Conservation (phyloP, 2,888 invertebrate species). For the Agrotis segetum region DNA sequence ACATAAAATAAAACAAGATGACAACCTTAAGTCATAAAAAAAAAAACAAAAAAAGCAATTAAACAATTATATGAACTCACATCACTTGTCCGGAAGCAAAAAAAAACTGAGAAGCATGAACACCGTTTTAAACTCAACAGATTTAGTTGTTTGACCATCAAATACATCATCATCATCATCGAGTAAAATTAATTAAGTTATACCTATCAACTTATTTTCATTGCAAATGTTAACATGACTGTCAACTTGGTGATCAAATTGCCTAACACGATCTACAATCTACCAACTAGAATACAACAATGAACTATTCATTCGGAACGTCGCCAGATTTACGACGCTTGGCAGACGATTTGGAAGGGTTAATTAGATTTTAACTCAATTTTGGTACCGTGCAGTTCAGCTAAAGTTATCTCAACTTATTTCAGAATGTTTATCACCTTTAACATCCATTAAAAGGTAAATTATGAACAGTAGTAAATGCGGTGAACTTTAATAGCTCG, state of each 20-base stretch:
- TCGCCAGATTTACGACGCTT: constrained; percentile 15
- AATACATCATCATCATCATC: not conserved
- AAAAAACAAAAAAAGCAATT: too few relatives aligned
- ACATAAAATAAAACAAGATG: too few relatives aligned
- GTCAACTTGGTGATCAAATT: constrained; percentile 4
- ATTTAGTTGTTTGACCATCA: not conserved
- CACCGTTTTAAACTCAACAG: too few relatives aligned
- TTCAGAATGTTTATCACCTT: constrained; percentile 11
- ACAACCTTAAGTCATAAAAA: too few relatives aligned
- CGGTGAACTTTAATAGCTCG: not conserved
- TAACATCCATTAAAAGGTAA: constrained; percentile 16
- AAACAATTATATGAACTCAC: too few relatives aligned
- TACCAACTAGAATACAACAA: constrained; percentile 3
- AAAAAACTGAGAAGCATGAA: too few relatives aligned
- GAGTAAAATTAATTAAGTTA: too few relatives aligned
- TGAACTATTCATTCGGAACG: constrained; percentile 6
- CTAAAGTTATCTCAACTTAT: constrained; percentile 25
- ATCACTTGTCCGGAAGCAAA: too few relatives aligned
- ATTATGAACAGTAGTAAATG: not conserved
- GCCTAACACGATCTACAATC: constrained; percentile 6
- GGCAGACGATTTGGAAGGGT: constrained; percentile 19
- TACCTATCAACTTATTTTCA: not conserved
- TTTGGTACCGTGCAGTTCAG: not conserved
- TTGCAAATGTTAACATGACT: too few relatives aligned
- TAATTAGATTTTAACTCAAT: constrained; percentile 32